Conservation (phyloP, 2,888 invertebrate species). For the Limnephilus lunatus region DNA sequence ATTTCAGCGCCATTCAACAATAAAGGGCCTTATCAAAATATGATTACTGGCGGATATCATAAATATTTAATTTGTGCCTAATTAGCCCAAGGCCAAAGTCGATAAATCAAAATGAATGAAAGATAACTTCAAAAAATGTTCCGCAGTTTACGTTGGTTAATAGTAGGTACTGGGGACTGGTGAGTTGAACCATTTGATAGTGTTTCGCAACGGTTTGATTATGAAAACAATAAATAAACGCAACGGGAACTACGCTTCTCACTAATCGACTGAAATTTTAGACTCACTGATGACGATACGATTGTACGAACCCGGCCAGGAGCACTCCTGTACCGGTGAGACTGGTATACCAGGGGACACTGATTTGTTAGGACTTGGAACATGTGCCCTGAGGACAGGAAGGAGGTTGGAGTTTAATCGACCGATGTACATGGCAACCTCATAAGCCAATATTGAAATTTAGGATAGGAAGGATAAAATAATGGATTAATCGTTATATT, state of each 20-base stretch:
- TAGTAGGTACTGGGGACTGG: background rate
- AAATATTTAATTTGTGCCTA: background rate
- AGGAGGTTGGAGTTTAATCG: too few relatives aligned
- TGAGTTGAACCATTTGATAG: background rate
- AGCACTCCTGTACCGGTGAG: too few relatives aligned
- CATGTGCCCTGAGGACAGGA: too few relatives aligned
- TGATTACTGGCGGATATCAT: background rate
- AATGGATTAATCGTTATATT: too few relatives aligned
- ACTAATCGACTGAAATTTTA: background rate
- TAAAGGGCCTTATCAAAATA: background rate
- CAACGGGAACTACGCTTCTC: background rate
- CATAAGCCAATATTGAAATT: too few relatives aligned
- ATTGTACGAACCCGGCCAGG: too few relatives aligned
- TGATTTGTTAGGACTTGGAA: too few relatives aligned
- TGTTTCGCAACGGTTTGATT: slow-evolving; percentile 23
- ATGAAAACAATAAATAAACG: slow-evolving; percentile 18
- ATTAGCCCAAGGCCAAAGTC: slow-evolving; percentile 2
- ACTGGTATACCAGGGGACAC: too few relatives aligned
- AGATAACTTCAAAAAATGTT: background rate
- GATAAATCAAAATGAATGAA: background rate
- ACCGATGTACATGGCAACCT: too few relatives aligned
- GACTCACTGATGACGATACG: background rate
- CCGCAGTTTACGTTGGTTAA: background rate
- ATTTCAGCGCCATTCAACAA: slow-evolving; percentile 2
- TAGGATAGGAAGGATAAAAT: too few relatives aligned